Conservation (phyloP, 2,113 vertebrate genomes). For the Pantherophis guttatus region DNA sequence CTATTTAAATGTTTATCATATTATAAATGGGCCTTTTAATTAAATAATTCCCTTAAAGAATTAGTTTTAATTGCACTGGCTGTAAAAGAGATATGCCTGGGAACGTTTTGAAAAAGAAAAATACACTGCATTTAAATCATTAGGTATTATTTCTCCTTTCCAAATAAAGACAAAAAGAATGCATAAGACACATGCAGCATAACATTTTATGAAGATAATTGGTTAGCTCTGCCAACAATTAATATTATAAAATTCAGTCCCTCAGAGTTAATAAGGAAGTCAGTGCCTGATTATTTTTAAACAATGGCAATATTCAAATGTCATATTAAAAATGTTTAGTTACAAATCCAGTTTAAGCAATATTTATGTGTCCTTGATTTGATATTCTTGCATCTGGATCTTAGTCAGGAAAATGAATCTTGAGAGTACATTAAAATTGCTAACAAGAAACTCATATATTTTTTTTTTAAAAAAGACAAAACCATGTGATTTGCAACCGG, state of each 20-base stretch:
- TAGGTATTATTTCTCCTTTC: not conserved
- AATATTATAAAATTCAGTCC: not conserved
- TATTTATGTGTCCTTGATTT: not conserved
- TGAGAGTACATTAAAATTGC: not conserved
- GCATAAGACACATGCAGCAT: not conserved
- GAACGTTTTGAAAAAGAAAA: not conserved
- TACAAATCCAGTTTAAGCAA: not conserved
- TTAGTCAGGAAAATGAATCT: not conserved
- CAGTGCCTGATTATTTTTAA: not conserved
- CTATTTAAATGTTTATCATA: not conserved
- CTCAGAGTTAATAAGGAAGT: not conserved
- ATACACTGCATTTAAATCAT: not conserved
- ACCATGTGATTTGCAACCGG: not conserved
- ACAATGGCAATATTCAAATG: not conserved
- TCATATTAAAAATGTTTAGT: not conserved
- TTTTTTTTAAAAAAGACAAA: not conserved
- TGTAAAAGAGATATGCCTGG: not conserved
- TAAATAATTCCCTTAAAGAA: not conserved
- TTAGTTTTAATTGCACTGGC: not conserved
- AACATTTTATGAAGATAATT: not conserved
- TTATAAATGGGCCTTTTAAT: not conserved
- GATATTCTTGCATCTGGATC: not conserved
- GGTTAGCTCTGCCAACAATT: not conserved
- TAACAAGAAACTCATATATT: not conserved
- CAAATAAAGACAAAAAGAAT: not conserved